A percentile compares a stretch with the other conserved stretches of the same genome.
Evolutionary conservation across 2,113 vertebrate genomes (phyloP).

Genomic region (Craseonycteris thonglongyai): DNA sequence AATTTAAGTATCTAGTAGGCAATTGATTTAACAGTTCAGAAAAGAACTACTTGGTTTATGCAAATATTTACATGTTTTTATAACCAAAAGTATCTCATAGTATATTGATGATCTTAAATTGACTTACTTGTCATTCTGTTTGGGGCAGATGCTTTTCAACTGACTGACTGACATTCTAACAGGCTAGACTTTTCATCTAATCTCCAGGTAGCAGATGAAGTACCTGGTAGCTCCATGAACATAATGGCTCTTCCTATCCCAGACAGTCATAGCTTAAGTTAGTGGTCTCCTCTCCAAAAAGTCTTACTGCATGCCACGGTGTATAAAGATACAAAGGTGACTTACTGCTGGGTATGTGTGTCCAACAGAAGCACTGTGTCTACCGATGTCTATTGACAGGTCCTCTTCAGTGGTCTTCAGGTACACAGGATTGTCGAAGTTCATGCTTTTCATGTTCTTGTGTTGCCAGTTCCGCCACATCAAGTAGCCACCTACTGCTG

Average conservation of each 20-base stretch:
- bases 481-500: constrained; percentile 85
- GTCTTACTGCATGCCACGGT: neutral
- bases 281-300: neutral
- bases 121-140: neutral
- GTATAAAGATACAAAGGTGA: constrained; percentile 28
- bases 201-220: neutral
- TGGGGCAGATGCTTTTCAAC: neutral
- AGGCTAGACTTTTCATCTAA: neutral
- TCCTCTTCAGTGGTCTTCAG: constrained; percentile 98
- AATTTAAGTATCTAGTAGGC: neutral
- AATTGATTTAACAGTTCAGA: neutral
- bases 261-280: neutral
- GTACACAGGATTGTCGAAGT: constrained; percentile 99
- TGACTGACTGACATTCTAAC: neutral
- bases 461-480: constrained; percentile 98
- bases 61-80: neutral
- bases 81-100: neutral
- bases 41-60: neutral
- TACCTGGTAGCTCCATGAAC: neutral
- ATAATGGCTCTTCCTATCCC: neutral
- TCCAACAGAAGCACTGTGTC: constrained; percentile 90
- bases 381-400: constrained; percentile 93
- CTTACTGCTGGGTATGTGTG: constrained; percentile 98
- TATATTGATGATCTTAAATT: neutral
- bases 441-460: constrained; percentile 99